These are phyloP conservation scores for Mugil cephalus DNA, from an alignment of 2,113 vertebrate genomes.

Conservation along the genomic window DNA sequence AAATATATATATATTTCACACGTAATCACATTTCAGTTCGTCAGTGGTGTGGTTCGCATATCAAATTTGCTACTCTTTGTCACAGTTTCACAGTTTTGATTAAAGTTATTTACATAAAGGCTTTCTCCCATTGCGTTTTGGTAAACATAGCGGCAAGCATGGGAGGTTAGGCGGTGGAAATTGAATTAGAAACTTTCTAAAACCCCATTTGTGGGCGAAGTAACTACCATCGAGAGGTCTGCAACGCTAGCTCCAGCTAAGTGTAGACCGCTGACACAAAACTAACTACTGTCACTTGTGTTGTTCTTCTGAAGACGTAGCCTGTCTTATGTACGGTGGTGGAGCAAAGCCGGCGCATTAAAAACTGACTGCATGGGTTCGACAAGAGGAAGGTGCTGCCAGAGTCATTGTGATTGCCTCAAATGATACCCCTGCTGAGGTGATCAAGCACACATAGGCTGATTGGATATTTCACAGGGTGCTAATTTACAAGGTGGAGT, in stretches of 20 bases:
- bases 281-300: conserved; percentile 8
- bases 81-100: conserved; percentile 55
- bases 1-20: conserved; percentile 69
- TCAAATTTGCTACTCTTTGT: conserved; percentile 42
- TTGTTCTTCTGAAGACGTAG: conserved; percentile 31
- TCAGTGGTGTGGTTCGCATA: conserved; percentile 61
- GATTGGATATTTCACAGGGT: conserved; percentile 70
- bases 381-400: conserved; percentile 27
- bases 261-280: conserved; percentile 3
- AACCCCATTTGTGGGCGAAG: conserved; percentile 11
- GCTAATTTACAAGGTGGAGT: conserved; percentile 64
- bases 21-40: conserved; percentile 60
- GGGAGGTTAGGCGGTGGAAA: background rate
- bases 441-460: conserved; percentile 64
- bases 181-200: conserved; percentile 1
- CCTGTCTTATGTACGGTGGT: conserved; percentile 24
- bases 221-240: background rate
- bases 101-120: conserved; percentile 37
- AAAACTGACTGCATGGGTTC: conserved; percentile 32
- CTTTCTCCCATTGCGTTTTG: conserved; percentile 32
- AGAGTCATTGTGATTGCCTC: conserved; percentile 63
- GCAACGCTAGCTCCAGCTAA: background rate
- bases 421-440: conserved; percentile 70
- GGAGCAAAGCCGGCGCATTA: conserved; percentile 40
- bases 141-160: conserved; percentile 30